phyloP scores from a whole-genome alignment of 2,888 invertebrate genomes.

The Panopea generosa region DNA sequence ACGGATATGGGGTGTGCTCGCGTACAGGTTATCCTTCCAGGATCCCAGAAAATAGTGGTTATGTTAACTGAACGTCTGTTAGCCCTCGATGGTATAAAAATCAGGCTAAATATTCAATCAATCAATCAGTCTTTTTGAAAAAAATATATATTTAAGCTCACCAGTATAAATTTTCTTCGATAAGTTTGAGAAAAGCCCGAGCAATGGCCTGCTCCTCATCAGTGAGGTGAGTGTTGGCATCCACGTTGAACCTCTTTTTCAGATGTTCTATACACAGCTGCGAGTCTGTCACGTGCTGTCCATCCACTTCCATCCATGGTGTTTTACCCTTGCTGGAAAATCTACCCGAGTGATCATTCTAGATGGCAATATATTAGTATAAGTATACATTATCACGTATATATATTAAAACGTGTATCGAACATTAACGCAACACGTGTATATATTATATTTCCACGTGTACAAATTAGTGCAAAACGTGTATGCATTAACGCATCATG shows the following conservation, averaged over 20 bases:
- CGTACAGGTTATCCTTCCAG: too few species aligned
- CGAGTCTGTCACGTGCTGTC: conserved; percentile 82
- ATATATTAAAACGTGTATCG: too few species aligned
- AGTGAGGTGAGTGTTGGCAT: conserved; percentile 77
- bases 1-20: too few species aligned
- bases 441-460: not conserved
- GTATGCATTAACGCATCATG: too few species aligned
- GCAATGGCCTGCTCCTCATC: conserved; percentile 79
- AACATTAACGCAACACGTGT: too few species aligned
- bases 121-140: too few species aligned
- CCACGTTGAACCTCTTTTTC: conserved; percentile 76
- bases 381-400: too few species aligned
- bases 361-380: too few species aligned
- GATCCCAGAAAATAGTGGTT: too few species aligned
- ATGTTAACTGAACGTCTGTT: too few species aligned
- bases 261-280: conserved; percentile 84
- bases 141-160: conserved; percentile 66
- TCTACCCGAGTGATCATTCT: conserved; percentile 81
- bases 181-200: conserved; percentile 81
- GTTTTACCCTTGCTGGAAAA: conserved; percentile 84
- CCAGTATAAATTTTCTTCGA: conserved; percentile 85
- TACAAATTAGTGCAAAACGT: not conserved
- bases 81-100: too few species aligned
- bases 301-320: conserved; percentile 85
- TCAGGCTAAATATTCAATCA: too few species aligned